phyloP scores from a whole-genome alignment of 1,140 invertebrate species.

The Chelonus insularis region DNA sequence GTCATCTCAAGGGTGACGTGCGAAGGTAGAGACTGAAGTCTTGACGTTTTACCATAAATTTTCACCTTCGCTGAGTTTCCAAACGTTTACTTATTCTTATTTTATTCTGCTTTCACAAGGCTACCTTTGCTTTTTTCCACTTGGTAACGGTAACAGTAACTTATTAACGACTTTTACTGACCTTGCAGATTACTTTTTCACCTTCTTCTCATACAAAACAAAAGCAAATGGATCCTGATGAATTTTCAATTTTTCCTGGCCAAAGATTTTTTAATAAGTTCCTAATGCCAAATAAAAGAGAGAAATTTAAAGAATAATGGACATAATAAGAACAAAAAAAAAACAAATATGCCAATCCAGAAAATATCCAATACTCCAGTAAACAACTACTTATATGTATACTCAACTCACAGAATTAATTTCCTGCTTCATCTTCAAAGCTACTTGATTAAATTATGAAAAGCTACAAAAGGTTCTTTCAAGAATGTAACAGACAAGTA shows the following conservation, averaged over 20 bases:
- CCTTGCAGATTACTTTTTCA: neutral
- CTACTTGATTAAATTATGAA: slow-evolving; percentile 17
- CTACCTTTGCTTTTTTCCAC: neutral
- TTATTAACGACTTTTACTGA: neutral
- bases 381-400: neutral
- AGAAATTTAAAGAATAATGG: neutral
- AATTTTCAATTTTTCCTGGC: neutral
- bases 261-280: neutral
- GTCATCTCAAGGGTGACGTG: slow-evolving; percentile 25
- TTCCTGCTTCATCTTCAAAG: slow-evolving; percentile 6
- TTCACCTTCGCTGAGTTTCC: slow-evolving; percentile 25
- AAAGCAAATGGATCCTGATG: no score
- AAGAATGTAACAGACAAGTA: neutral
- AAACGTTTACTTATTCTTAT: slow-evolving; percentile 9
- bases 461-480: neutral
- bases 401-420: slow-evolving; percentile 8
- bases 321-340: neutral
- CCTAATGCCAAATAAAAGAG: neutral
- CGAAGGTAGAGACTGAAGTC: neutral
- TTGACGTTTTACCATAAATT: slow-evolving; percentile 34
- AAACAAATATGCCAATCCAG: neutral
- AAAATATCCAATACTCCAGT: neutral
- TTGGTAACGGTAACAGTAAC: neutral
- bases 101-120: slow-evolving; percentile 17
- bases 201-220: no score